Evolutionary conservation across 2,797 vertebrate species (phyloP).

Genomic region (Ispidina lecontei): DNA sequence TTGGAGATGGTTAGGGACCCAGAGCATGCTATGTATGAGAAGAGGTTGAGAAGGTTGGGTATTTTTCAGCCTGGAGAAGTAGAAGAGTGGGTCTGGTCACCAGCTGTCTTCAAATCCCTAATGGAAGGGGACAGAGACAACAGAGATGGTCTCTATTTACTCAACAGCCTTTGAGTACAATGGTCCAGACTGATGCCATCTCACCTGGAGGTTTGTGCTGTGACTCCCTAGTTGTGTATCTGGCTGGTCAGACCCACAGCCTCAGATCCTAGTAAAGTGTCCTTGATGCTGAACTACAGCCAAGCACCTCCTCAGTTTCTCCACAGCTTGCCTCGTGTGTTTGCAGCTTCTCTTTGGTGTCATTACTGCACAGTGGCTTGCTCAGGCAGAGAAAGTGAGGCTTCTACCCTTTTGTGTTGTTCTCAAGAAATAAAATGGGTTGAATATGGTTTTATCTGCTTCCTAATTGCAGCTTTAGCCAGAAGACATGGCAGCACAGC

Average conservation of each 20-base stretch:
- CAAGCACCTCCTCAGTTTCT: background rate
- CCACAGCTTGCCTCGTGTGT: background rate
- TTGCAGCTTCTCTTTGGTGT: background rate
- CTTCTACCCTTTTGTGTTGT: background rate
- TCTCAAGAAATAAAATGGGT: background rate
- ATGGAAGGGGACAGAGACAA: background rate
- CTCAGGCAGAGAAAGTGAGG: background rate
- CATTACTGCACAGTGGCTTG: background rate
- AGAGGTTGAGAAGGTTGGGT: background rate
- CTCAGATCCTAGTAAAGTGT: background rate
- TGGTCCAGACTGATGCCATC: background rate
- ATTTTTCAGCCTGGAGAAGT: background rate
- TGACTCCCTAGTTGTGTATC: background rate
- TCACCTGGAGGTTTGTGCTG: fast-evolving
- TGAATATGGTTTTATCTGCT: background rate
- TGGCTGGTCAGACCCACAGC: background rate
- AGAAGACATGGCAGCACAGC: fast-evolving
- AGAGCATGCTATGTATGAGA: background rate
- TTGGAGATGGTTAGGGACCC: background rate
- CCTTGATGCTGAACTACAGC: background rate
- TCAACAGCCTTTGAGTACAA: background rate
- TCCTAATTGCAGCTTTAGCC: background rate
- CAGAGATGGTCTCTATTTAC: background rate
- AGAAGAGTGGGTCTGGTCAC: background rate
- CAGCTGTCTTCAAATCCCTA: background rate